Base-by-base conservation (phyloP, 2,113 vertebrate genomes). In the Hypanus sabinus region DNA sequence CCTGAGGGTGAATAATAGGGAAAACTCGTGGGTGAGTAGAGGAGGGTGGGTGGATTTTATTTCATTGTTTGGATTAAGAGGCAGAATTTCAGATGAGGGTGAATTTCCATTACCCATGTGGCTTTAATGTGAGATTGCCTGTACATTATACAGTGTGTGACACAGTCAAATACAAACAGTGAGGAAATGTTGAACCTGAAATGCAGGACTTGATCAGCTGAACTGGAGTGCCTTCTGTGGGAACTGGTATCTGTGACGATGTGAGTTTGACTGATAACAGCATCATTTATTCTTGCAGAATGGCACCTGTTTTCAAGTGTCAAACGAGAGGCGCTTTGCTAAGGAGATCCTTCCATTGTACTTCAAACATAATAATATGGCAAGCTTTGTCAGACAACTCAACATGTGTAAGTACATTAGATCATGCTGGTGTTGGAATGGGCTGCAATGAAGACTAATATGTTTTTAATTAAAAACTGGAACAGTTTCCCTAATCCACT, bases 321-420 rank as follows among this genome's bases (percentile, higher is more conserved):
- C 94, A 38, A 94, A 95, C 30, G 95, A 95, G 68, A 94, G 93
- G 55, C 94, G 73, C 24, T 95, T 95, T 79, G 94, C 95, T 60
- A 95, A 94, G n/a, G 94, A 95, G 18, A 94, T 95, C 92, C 94
- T 95, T 3, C 95, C 95, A 0, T 94, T 95, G 11, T 95, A 95
- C 90, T 95, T 95, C 94, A 95, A 95, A 65, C 95, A 95, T 81
- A 94, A 94, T 60, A 95, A 95, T 93, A 95, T 95, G 95, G 94
- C 94, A 94, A 95, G 95, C 94, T 95, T 95, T 81, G 91, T 95
- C 36, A 93, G 94, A 7, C 95, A 95, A 94, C 95, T 95, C 55
- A 95, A 95, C 94, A 95, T 95, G 95, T 95, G 94, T 95, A 79
- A 9, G 95, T 94, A 16, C 30, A 36, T 33, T 79, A 36, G 33